These are phyloP conservation scores for Neodon shergylaensis DNA, from an alignment of 2,113 vertebrate genomes.

Conservation along the genomic window DNA sequence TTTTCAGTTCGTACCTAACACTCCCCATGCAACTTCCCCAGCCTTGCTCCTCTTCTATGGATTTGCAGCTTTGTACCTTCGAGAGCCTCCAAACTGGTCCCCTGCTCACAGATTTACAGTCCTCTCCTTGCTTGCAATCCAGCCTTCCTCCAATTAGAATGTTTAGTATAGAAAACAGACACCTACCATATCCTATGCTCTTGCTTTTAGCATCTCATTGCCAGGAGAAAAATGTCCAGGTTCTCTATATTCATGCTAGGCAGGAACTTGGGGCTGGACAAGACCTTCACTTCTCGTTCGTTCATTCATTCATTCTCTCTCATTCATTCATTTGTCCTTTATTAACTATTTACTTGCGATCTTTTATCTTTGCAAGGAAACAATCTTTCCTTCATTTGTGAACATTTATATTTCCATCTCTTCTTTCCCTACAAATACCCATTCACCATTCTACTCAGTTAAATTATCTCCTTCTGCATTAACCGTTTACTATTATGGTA, in stretches of 20 bases:
- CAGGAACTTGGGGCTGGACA: background rate
- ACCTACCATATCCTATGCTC: background rate
- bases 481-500: background rate
- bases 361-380: background rate
- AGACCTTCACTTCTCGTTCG: background rate
- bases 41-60: too few species aligned
- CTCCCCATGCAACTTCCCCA: background rate
- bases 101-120: background rate
- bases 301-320: background rate
- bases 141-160: background rate
- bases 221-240: background rate
- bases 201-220: background rate
- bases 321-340: background rate
- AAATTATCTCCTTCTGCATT: background rate
- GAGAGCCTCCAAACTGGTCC: background rate
- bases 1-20: background rate
- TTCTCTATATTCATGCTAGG: background rate
- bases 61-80: background rate
- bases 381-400: background rate
- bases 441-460: background rate
- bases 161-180: background rate
- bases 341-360: background rate
- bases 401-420: background rate
- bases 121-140: background rate
- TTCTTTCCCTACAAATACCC: background rate